Conservation (phyloP, 2,888 invertebrate species). For the Xanthorhoe designata region DNA sequence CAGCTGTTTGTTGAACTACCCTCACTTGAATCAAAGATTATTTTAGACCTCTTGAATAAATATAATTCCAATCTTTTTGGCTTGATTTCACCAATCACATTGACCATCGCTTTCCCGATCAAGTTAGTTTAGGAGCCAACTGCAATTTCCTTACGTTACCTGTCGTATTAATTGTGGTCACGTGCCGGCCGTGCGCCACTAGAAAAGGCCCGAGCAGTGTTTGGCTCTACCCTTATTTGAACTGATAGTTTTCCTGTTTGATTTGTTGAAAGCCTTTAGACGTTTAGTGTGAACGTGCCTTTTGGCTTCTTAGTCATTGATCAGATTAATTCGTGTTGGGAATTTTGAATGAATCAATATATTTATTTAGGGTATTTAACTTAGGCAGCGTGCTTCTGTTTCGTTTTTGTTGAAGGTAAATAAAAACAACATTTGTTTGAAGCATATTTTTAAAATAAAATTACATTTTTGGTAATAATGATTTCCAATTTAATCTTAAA, state of each 20-base stretch:
- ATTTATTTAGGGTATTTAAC: neutral
- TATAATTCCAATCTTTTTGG: no score
- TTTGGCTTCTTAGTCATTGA: conserved; percentile 6
- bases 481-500: no score
- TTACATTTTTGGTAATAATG: no score
- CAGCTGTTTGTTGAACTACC: no score
- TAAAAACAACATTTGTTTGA: no score
- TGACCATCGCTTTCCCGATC: neutral
- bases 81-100: neutral
- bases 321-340: conserved; percentile 8
- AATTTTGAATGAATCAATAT: conserved; percentile 5
- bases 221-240: conserved; percentile 49
- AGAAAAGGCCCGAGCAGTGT: conserved; percentile 47
- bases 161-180: conserved; percentile 75
- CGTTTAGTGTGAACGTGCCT: conserved; percentile 29
- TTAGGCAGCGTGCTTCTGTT: neutral
- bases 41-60: no score
- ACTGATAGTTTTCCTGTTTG: conserved; percentile 45
- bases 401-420: no score
- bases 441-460: no score
- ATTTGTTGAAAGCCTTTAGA: conserved; percentile 40
- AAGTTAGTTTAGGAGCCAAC: conserved; percentile 43
- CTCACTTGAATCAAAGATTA: no score
- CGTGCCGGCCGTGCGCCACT: conserved; percentile 62
- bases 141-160: conserved; percentile 68